These are phyloP conservation scores for Notothenia coriiceps DNA, from an alignment of 2,113 vertebrate genomes.

Conservation along the genomic window DNA sequence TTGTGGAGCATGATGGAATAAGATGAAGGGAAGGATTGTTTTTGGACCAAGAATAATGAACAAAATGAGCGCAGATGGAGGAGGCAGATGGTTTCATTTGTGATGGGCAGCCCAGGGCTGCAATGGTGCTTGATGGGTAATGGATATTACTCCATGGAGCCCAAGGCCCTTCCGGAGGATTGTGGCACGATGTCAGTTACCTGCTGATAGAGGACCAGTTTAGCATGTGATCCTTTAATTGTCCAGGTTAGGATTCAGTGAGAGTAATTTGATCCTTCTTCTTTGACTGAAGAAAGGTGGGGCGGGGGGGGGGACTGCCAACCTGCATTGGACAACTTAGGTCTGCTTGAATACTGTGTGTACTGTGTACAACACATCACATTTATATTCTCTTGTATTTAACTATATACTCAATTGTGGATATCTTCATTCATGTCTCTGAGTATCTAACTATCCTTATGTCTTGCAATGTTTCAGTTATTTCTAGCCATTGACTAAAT, in stretches of 20 bases:
- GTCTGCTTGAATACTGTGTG: neutral
- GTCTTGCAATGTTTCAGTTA: slow-evolving; percentile 14
- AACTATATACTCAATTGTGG: neutral
- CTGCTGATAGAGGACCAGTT: slow-evolving; percentile 64
- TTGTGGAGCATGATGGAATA: slow-evolving; percentile 33
- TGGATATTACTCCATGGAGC: slow-evolving; percentile 75
- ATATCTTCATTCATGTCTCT: slow-evolving; percentile 14
- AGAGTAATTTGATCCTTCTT: slow-evolving; percentile 53
- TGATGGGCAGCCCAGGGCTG: slow-evolving; percentile 80
- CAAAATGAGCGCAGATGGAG: slow-evolving; percentile 85
- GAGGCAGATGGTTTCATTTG: slow-evolving; percentile 87
- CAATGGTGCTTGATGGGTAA: slow-evolving; percentile 79
- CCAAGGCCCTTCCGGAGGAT: slow-evolving; percentile 65
- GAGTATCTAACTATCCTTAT: slow-evolving; percentile 10
- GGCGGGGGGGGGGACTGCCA: neutral
- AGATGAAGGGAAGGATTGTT: slow-evolving; percentile 59
- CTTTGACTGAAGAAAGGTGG: slow-evolving; percentile 4
- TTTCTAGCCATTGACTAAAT: slow-evolving; percentile 40
- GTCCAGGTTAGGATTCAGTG: slow-evolving; percentile 54
- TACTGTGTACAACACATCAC: slow-evolving; percentile 1
- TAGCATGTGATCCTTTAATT: slow-evolving; percentile 71
- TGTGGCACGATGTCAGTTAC: slow-evolving; percentile 71
- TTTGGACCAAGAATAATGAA: slow-evolving; percentile 79
- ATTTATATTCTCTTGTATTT: neutral
- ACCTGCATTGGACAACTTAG: slow-evolving; percentile 25